Base-by-base conservation (phyloP, 2,888 invertebrate species). In the Camptogramma bilineatum region DNA sequence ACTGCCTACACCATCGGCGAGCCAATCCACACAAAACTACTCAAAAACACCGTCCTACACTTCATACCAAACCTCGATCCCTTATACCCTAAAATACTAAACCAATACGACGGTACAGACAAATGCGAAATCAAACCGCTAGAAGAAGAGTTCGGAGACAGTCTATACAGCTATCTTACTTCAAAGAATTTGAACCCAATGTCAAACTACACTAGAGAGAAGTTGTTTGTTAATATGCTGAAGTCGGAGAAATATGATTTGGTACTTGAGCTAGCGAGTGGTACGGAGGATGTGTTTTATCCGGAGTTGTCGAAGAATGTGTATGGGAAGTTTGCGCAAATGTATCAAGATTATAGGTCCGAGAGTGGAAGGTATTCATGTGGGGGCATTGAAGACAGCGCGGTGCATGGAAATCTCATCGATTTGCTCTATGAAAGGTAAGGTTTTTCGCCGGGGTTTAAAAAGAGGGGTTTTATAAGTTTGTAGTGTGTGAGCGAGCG, bases 31-130 rank as follows among this genome's bases (percentile, higher is more conserved):
- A 82, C 93, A 46, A 86, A 88, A 18, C 85, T 98, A 13, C 82
- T 98, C 4, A 91, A 96, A 54, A 95, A 95, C 70, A 93, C 96
- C 0, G 96, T 97, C 4, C 83, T 98, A 42, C 97, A 98, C 83
- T 94, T 98, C 73, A 94, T 98, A 72, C 98, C 98, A 0, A 93
- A 90, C 73, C 66, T 93, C 0, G 93, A 93, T 54, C 78, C 81
- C 0, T 50, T 90, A 1, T 83, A 82, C 61, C 78, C 80, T 1
- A 89, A 88, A 68, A 74, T 92, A 1, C 52, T 91, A 0, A 79
- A 76, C 46, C 70, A 80, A 2, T 87, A 84, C 74, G 83, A 87
- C 44, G 82, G 82, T 0, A 78, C 77, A 0, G 85, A 88, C 24
- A 86, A 85, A 66, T 93, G 93, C 44, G 74, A 83, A n/a, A 39